Evolutionary conservation across 2,113 vertebrate genomes (phyloP).

Genomic region (Psilopogon haemacephalus): DNA sequence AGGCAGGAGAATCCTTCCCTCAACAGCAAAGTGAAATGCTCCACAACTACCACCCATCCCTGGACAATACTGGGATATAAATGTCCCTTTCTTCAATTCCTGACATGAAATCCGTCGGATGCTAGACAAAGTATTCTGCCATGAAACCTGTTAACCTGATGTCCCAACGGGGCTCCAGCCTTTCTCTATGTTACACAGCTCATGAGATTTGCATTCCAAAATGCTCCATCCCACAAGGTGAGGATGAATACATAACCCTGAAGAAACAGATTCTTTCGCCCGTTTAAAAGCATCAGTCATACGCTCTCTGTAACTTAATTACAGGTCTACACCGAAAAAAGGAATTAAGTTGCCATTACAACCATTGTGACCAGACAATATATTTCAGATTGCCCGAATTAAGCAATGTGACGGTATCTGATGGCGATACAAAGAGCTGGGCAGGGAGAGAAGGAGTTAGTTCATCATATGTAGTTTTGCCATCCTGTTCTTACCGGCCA

Average conservation of each 20-base stretch:
- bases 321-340: conserved; percentile 31
- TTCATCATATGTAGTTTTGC: neutral
- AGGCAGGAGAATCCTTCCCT: neutral
- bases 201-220: conserved; percentile 30
- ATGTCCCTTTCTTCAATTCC: neutral
- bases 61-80: neutral
- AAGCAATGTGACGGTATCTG: neutral
- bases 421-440: neutral
- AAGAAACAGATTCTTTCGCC: conserved; percentile 51
- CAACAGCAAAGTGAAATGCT: neutral
- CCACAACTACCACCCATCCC: neutral
- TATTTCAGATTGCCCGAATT: neutral
- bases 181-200: neutral
- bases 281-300: conserved; percentile 26
- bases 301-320: conserved; percentile 4
- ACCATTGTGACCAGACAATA: neutral
- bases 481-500: neutral
- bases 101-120: neutral
- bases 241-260: conserved; percentile 26
- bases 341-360: conserved; percentile 17
- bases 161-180: neutral
- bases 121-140: neutral
- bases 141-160: neutral
- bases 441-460: neutral
- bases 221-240: neutral